Evolutionary conservation across 2,888 invertebrate genomes (phyloP).

Genomic region (Sesia apiformis): DNA sequence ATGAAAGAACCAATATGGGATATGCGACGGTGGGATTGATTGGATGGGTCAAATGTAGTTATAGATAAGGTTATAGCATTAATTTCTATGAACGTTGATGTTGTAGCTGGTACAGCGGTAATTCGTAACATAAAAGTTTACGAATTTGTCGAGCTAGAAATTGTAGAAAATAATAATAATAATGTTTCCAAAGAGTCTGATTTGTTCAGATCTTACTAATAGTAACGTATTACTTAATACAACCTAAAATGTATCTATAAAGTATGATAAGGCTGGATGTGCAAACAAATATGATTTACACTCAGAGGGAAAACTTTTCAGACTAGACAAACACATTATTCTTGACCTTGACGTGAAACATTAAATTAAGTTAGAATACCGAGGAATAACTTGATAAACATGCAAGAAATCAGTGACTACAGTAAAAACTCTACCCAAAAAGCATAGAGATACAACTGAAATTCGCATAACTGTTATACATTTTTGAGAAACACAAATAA

Average conservation of each 20-base stretch:
- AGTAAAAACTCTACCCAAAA: not conserved
- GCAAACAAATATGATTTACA: not conserved
- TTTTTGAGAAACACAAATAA: not conserved
- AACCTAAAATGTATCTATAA: no score
- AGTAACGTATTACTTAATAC: no score
- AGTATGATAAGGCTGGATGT: not conserved
- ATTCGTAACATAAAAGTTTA: no score
- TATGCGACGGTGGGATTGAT: slow-evolving; percentile 11
- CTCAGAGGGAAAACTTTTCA: not conserved
- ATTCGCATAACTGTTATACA: not conserved
- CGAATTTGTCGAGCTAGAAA: no score
- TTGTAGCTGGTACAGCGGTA: no score
- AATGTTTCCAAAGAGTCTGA: no score
- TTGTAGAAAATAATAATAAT: no score
- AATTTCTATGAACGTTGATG: no score
- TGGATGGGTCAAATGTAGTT: not conserved
- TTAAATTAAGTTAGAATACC: not conserved
- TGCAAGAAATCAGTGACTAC: not conserved
- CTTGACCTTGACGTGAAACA: not conserved
- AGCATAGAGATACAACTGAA: not conserved
- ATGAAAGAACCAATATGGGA: slow-evolving; percentile 34
- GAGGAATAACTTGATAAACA: not conserved
- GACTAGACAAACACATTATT: not conserved
- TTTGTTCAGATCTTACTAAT: no score
- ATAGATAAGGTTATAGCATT: no score